Evolutionary conservation across 2,888 invertebrate species (phyloP).

Genomic region (Melolontha melolontha): DNA sequence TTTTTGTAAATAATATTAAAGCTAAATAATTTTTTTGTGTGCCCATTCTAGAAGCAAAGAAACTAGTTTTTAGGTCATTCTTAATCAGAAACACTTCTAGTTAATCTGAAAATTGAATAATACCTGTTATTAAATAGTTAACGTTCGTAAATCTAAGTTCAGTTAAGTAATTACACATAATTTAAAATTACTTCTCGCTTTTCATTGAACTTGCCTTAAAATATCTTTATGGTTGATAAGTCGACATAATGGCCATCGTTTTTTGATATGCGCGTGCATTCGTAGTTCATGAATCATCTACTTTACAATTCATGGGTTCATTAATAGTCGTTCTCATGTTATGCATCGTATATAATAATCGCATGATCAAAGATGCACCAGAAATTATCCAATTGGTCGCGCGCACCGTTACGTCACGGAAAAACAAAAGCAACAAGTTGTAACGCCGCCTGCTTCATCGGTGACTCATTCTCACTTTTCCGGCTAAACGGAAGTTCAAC

Average conservation of each 20-base stretch:
- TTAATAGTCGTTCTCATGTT: constrained; percentile 11
- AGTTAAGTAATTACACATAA: too few relatives aligned
- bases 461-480: constrained; percentile 36
- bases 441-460: constrained; percentile 18
- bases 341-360: constrained; percentile 2
- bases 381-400: constrained; percentile 16
- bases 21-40: too few relatives aligned
- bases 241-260: too few relatives aligned
- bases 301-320: constrained; percentile 1
- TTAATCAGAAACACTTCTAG: too few relatives aligned
- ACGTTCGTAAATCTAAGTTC: too few relatives aligned
- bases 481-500: constrained; percentile 36
- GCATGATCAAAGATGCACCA: constrained; percentile 17
- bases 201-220: neutral
- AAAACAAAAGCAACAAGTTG: constrained; percentile 31
- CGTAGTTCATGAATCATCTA: constrained; percentile 1
- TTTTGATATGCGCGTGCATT: too few relatives aligned
- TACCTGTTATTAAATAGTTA: too few relatives aligned
- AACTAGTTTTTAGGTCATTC: too few relatives aligned
- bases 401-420: constrained; percentile 17
- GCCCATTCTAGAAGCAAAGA: too few relatives aligned
- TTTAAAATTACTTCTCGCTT: neutral
- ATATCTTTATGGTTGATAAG: too few relatives aligned
- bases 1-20: too few relatives aligned
- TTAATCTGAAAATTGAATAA: too few relatives aligned